A percentile compares a stretch with the other conserved stretches of the same genome.
Conservation (phyloP, 1,140 invertebrate genomes). For the Anastatus disparis region DNA sequence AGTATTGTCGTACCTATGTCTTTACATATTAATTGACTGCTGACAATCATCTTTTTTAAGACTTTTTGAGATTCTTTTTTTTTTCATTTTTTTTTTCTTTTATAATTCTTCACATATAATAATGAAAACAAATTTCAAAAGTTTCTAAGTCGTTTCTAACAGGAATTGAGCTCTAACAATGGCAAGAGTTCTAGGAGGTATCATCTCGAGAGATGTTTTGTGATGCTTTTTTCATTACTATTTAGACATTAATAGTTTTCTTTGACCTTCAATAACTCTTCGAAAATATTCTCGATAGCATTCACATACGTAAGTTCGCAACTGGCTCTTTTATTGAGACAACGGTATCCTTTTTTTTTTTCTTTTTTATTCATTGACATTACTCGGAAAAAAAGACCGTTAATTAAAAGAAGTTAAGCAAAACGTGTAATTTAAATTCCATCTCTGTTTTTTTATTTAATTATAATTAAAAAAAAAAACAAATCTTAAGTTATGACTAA, state of each 20-base stretch:
- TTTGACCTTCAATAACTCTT: not conserved
- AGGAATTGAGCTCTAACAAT: slow-evolving; percentile 40
- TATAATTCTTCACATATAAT: not conserved
- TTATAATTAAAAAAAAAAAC: slow-evolving; percentile 22
- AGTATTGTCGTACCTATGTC: slow-evolving; percentile 54
- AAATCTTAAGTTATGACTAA: slow-evolving; percentile 38
- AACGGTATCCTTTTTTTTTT: not conserved
- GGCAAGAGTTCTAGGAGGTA: slow-evolving; percentile 49
- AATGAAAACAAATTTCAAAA: slow-evolving; percentile 36
- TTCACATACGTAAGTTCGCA: slow-evolving; percentile 24
- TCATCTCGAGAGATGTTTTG: slow-evolving; percentile 24
- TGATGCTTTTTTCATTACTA: slow-evolving; percentile 22
- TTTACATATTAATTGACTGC: slow-evolving; percentile 60
- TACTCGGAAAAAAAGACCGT: slow-evolving; percentile 14
- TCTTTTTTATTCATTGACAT: slow-evolving; percentile 5
- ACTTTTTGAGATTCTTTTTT: slow-evolving; percentile 26
- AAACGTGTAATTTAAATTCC: slow-evolving; percentile 21
- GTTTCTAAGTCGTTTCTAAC: slow-evolving; percentile 14
- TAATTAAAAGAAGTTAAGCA: slow-evolving; percentile 22
- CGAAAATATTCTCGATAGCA: slow-evolving; percentile 13
- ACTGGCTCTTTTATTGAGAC: slow-evolving; percentile 21
- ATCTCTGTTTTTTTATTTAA: no score
- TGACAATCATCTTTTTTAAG: slow-evolving; percentile 28
- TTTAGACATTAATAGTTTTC: not conserved
- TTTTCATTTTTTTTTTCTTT: not conserved